These are phyloP conservation scores for Leuctra nigra DNA, from an alignment of 2,888 invertebrate species.

Conservation along the genomic window DNA sequence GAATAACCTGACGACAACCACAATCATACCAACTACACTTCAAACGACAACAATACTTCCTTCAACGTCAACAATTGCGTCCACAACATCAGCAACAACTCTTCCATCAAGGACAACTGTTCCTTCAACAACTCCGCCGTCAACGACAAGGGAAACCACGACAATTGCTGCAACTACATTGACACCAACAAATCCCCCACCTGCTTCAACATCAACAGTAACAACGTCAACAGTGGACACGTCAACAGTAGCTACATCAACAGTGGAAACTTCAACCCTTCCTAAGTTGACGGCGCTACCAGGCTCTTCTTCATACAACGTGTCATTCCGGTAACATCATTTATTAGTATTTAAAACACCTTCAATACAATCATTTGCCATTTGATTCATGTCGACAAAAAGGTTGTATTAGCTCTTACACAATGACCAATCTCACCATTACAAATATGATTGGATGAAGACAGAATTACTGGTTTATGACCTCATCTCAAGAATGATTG, in stretches of 20 bases:
- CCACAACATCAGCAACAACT: constrained; percentile 11
- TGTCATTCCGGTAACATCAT: constrained; percentile 26
- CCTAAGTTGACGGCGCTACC: neutral
- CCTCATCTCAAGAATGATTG: too few species aligned
- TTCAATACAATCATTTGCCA: too few species aligned
- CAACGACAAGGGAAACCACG: neutral
- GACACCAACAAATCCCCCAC: neutral
- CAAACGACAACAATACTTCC: neutral
- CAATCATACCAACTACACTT: neutral
- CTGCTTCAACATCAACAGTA: neutral
- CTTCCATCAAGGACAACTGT: neutral
- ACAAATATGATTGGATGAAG: too few species aligned
- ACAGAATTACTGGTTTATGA: too few species aligned
- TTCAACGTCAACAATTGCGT: neutral
- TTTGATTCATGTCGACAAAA: too few species aligned
- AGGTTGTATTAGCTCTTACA: too few species aligned
- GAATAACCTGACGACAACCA: too few species aligned
- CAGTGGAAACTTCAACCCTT: neutral
- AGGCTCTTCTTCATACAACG: constrained; percentile 19
- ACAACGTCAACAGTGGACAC: neutral
- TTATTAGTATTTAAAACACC: too few species aligned
- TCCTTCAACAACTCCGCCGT: neutral
- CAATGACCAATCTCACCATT: too few species aligned
- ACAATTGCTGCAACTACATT: neutral
- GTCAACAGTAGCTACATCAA: neutral